Base-by-base conservation (phyloP, 2,113 vertebrate species). In the Gorsachius goisagi region DNA sequence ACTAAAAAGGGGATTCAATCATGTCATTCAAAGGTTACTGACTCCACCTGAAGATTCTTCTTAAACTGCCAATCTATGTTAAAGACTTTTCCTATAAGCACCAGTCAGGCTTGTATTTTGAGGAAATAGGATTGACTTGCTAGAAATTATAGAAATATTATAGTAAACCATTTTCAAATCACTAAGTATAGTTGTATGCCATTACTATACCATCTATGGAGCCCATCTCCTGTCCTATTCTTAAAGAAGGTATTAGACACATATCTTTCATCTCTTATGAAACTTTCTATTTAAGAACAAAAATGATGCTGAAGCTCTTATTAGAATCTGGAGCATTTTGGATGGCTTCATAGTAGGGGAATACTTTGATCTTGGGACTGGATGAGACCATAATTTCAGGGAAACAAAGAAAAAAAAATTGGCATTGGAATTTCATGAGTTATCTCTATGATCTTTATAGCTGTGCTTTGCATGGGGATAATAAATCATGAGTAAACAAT, bases 401-500 rank as follows among this genome's bases (percentile, higher is more conserved):
- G 63, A 94, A 97, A 94, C 30, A 88, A 84, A 96, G 72, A 56
- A 90, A 96, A 94, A 94, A 90, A 92, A 93, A 80, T 8, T 80
- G 82, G 64, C 80, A 90, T 60, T 84, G 91, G 90, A 96, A 96
- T 88, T 90, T 53, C 17, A 18, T 89, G 77, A 93, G 56, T 95
- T 81, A 92, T 83, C 83, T 47, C 68, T 92, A 64, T 89, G 83
- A 95, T 96, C 83, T 97, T 85, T 92, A 89, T 89, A 97, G 88
- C 84, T 97, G 89, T 93, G 95, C 68, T 97, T 93, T 96, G 72
- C 24, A 35, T 81, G 56, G 9, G 56, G 39, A 73, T 91, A 83
- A 95, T 97, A 96, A 96, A 97, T 92, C 76, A 91, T 15, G 35
- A 9, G 30, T 95, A 97, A 97, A 97, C 97, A 97, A 93, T 95